A percentile compares a stretch with the other conserved stretches of the same genome.
Conservation (phyloP, 2,888 invertebrate genomes). For the Sphaeridia pumilis region DNA sequence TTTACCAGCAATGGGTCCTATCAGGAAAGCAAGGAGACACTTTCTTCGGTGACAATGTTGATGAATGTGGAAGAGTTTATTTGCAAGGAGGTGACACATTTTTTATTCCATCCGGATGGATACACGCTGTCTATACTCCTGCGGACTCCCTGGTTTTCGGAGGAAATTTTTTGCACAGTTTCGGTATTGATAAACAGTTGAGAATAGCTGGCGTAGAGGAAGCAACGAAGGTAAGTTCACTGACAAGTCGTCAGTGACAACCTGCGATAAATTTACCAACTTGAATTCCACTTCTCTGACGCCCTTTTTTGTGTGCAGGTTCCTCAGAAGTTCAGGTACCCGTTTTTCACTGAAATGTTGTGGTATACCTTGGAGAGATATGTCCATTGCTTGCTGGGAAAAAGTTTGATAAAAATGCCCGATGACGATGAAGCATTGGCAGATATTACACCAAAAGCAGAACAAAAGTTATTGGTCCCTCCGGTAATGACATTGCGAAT, state of each 20-base stretch:
- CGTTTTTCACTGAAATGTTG: slow-evolving; percentile 94
- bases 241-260: no score
- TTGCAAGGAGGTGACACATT: slow-evolving; percentile 78
- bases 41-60: slow-evolving; percentile 93
- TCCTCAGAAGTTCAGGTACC: slow-evolving; percentile 93
- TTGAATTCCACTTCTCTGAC: no score
- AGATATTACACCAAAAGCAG: slow-evolving; percentile 14
- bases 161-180: slow-evolving; percentile 93
- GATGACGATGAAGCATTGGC: slow-evolving; percentile 37
- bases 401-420: slow-evolving; percentile 54
- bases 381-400: slow-evolving; percentile 71
- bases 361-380: slow-evolving; percentile 96
- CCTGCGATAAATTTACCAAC: no score
- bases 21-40: slow-evolving; percentile 89
- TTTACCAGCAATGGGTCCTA: slow-evolving; percentile 91
- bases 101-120: slow-evolving; percentile 98
- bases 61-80: slow-evolving; percentile 76
- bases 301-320: slow-evolving; percentile 49
- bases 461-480: no score
- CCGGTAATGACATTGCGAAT: no score
- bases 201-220: slow-evolving; percentile 94
- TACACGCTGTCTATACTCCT: slow-evolving; percentile 96
- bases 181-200: slow-evolving; percentile 89
- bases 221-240: slow-evolving; percentile 69
- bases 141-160: slow-evolving; percentile 94